Evolutionary conservation across 2,113 vertebrate genomes (phyloP).

Genomic region (Tenebrosternarchus preto): DNA sequence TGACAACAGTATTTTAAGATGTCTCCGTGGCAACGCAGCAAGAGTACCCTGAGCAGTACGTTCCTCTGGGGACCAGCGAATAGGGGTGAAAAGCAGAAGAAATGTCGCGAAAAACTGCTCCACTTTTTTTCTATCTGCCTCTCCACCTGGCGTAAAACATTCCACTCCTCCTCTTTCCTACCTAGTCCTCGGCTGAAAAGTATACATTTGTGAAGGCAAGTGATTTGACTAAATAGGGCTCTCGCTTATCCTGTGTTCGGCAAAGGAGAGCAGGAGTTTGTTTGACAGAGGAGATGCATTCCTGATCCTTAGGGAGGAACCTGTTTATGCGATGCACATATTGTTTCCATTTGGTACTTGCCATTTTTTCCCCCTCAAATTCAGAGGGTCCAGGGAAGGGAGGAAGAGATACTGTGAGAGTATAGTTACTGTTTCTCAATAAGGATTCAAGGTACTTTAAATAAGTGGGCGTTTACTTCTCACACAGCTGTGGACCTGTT

Average conservation of each 20-base stretch:
- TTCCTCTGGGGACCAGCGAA: slow-evolving; percentile 60
- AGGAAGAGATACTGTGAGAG: slow-evolving; percentile 3
- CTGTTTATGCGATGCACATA: slow-evolving; percentile 59
- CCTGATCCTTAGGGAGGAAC: slow-evolving; percentile 67
- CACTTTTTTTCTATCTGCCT: slow-evolving; percentile 62
- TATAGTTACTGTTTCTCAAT: slow-evolving; percentile 10
- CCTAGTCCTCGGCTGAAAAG: slow-evolving; percentile 62
- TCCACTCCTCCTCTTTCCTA: slow-evolving; percentile 66
- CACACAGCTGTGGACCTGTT: background rate
- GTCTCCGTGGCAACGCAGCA: slow-evolving; percentile 53
- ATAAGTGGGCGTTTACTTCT: slow-evolving; percentile 15
- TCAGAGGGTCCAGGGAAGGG: slow-evolving; percentile 4
- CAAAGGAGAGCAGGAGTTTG: slow-evolving; percentile 62
- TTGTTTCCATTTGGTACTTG: slow-evolving; percentile 43
- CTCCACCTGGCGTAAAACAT: slow-evolving; percentile 57
- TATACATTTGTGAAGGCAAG: slow-evolving; percentile 73
- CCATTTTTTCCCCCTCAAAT: background rate
- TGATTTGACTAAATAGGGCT: slow-evolving; percentile 73
- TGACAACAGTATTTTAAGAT: slow-evolving; percentile 72
- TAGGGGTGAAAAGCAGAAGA: slow-evolving; percentile 7
- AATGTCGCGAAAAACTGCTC: slow-evolving; percentile 56
- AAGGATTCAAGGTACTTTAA: background rate
- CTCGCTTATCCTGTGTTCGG: slow-evolving; percentile 60
- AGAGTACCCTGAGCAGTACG: slow-evolving; percentile 65
- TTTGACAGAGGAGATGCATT: slow-evolving; percentile 68